Conservation (phyloP, 2,113 vertebrate genomes). For the Thinocorus orbignyianus region DNA sequence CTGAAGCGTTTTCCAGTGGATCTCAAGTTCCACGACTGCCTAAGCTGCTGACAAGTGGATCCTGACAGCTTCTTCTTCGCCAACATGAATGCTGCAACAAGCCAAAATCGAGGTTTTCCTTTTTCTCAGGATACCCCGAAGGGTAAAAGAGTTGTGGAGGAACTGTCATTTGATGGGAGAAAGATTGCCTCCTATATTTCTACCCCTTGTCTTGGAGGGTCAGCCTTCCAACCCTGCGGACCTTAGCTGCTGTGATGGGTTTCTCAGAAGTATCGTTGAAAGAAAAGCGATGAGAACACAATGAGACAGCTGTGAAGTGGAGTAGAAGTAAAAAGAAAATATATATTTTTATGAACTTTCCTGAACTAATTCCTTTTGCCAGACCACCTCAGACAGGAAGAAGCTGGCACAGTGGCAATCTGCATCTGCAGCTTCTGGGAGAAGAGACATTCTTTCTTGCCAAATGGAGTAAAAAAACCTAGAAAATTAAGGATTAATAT, state of each 20-base stretch:
- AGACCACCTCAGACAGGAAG: slow-evolving; percentile 21
- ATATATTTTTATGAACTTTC: slow-evolving; percentile 9
- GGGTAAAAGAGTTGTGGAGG: not conserved
- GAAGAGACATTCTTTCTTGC: slow-evolving; percentile 28
- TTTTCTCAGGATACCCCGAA: not conserved
- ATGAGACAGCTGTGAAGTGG: not conserved
- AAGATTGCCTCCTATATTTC: not conserved
- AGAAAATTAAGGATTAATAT: slow-evolving; percentile 67
- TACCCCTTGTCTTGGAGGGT: not conserved
- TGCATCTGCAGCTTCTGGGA: slow-evolving; percentile 42
- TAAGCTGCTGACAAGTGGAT: not conserved
- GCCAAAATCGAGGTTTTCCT: not conserved
- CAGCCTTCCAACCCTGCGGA: not conserved
- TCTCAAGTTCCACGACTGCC: not conserved
- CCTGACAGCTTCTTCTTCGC: not conserved
- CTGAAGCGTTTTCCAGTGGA: not conserved
- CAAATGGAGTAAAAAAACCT: slow-evolving; percentile 35
- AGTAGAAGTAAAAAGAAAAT: not conserved
- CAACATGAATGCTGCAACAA: not conserved
- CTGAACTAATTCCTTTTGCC: slow-evolving; percentile 18
- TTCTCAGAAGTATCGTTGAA: not conserved
- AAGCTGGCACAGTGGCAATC: slow-evolving; percentile 3
- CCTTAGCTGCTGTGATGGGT: not conserved
- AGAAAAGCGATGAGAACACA: not conserved
- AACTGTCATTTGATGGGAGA: not conserved